Evolutionary conservation across 2,113 vertebrate genomes (phyloP), one percentile per base, ranked within the genome.

Genomic region (Calyptomena viridis): DNA sequence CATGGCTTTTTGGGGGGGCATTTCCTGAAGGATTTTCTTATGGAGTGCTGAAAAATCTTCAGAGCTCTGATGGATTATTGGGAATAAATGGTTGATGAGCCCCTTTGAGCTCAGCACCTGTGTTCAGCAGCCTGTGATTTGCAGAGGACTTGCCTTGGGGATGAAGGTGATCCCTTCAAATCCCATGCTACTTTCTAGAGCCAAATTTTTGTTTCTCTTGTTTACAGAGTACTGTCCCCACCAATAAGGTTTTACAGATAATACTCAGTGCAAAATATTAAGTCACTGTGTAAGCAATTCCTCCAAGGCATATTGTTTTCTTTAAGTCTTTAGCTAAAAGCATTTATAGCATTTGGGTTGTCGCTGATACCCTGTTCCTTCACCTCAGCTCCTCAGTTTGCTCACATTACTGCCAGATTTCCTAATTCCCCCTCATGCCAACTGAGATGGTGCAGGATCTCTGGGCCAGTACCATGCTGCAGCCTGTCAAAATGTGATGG

Each of bases 401-500:
- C 80, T 92, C 87, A 68, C 52, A 64, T 53, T 89, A 49, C 91
- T 87, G 91, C 67, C 95, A 92, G 92, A 63, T 95, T 96, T 97
- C 81, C 83, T 71, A 91, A 87, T 94, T 91, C 71, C 35, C 60
- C 59, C 37, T 77, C 52, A 40, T 31, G 87, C 72, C 89, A 89
- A 31, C 77, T 74, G 84, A 95, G 92, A 84, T 39, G 86, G 87
- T 67, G 66, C 74, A 56, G 77, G 49, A 55, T 87, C 74, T 77
- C 50, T 2, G 11, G 74, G 77, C 91, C 75, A 93, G 71, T 82
- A 89, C 84, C 89, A 83, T 5, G 7, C 71, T 94, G 84, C 77
- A 96, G 66, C 89, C 89, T 96, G 95, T 94, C 96, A 96, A 96
- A 97, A 94, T 19, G 67, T 93, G 93, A 95, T 74, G 63, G 95